Evolutionary conservation across 2,888 invertebrate genomes (phyloP), one percentile per base, ranked within the genome.

Genomic region (Raillietiella orientalis): DNA sequence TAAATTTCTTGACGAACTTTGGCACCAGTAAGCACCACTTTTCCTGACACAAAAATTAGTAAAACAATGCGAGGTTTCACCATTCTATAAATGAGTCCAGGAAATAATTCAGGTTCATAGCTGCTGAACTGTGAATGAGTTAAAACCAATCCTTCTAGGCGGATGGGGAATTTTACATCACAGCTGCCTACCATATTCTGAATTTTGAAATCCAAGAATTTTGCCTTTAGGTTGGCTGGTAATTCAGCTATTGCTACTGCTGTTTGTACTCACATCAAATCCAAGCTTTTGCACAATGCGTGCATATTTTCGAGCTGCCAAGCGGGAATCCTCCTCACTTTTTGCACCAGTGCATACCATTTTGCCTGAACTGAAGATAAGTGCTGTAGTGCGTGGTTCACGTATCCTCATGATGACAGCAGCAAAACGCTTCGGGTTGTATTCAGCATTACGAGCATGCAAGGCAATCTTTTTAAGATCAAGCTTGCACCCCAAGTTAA

Each of bases 401-500:
- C 90, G 58, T 35, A 66, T 66, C 38, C 66, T 48, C 93, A 96
- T 96, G 28, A 96, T 93, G 3, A 96, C 90, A 20, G 93, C 93
- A 26, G 90, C 87, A 55, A 96, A 96, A 40, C 93, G 67, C 49
- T 93, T 93, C 5, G 93, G 93, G 47, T 96, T 96, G 44, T 93
- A 96, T 48, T 96, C 93, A 2, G 93, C 93, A 53, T 96, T 96
- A 44, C 93, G 64, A 1, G 93, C 90, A 45, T 87, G 87, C 3
- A 93, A 52, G 0, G 93, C 90, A 37, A 96, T 96, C 50, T 75
- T 79, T 42, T 93, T 90, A 31, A 96, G 53, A 43, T 96, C 90
- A 35, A 93, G 50, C 49, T 77, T 79, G 45, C 87, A 87, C 38
- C 69, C 74, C 27, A 96, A 52, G 47, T 87, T 93, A 0, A 96